Conservation (phyloP, 1,140 invertebrate species). For the Halesus radiatus region DNA sequence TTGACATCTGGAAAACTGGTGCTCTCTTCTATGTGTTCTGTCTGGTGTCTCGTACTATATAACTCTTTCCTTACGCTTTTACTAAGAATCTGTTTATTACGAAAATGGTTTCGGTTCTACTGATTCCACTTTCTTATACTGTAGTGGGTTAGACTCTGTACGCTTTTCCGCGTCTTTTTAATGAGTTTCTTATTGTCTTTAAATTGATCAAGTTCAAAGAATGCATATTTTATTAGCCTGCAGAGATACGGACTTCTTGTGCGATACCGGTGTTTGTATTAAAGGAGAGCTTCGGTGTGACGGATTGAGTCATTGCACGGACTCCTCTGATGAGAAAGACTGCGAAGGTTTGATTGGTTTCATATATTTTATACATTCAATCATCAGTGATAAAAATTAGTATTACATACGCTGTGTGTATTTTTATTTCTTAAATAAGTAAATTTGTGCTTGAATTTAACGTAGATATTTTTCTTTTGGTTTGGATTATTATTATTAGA, state of each 20-base stretch:
- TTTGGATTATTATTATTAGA: conserved; percentile 10
- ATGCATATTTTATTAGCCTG: conserved; percentile 12
- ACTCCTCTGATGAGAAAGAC: conserved; percentile 80
- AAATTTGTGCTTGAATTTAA: too few relatives aligned
- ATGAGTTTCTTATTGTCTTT: neutral
- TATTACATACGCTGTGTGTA: too few relatives aligned
- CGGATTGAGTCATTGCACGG: conserved; percentile 77
- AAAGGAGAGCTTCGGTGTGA: conserved; percentile 75
- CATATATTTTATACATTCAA: conserved; percentile 6
- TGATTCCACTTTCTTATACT: too few relatives aligned
- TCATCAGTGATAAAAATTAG: too few relatives aligned
- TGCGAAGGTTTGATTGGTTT: conserved; percentile 64
- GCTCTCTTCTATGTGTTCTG: too few relatives aligned
- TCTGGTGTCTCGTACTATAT: too few relatives aligned
- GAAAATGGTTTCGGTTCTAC: too few relatives aligned
- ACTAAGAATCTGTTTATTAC: too few relatives aligned
- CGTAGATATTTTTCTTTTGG: too few relatives aligned
- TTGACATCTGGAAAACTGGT: too few relatives aligned
- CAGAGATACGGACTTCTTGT: conserved; percentile 67
- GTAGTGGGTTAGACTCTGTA: neutral
- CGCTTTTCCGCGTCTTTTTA: neutral
- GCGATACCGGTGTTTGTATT: conserved; percentile 83
- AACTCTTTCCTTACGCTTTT: too few relatives aligned
- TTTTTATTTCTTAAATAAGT: neutral
- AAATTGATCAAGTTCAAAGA: neutral